Base-by-base conservation (phyloP, 2,888 invertebrate genomes). In the Anticlea derivata region DNA sequence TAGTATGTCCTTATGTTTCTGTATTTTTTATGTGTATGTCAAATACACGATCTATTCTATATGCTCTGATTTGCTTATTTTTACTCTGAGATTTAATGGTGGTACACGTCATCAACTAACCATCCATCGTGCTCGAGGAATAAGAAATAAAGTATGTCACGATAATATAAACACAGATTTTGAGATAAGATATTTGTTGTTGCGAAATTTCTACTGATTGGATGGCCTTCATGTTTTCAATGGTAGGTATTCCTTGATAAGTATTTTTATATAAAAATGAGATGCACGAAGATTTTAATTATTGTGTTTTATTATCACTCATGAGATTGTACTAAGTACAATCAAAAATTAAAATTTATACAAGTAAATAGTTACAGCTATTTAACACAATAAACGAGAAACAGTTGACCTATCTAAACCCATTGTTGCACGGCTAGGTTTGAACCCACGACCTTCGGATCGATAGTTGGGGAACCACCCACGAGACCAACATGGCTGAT, bases 201-300 rank as follows among this genome's bases (percentile, higher is more conserved):
- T 20, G 31, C 27, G 27, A 44, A 44, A 40, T 55, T 55, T 46
- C 45, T 41, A 39, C 30, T 35, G 35, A 46, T 38, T 38, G 11
- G 17, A 20, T 8, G 29, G 27, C 26, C n/a, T n/a, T n/a, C n/a
- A n/a, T n/a, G n/a, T n/a, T 31, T 23, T 17, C 10, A 17, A 17
- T 17, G 5, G 5, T 20, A 10, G n/a, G 4, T 17, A 4, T 17
- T 3, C 17, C 17, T 30, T 20, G 30, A 22, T 26, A 20, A 11
- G 11, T 22, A 23, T 29, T 37, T 37, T 23, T 7, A 12, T 26
- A 12, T 23, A 7, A 5, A 22, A 40, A 31, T 40, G 12, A 41
- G 23, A 12, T 17, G 7, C 2, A 12, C n/a, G 31, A 7, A 8
- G n/a, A n/a, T n/a, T 24, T 37, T 37, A 5, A 31, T 31, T 26